Evolutionary conservation across 2,797 vertebrate genomes (phyloP).

Genomic region (Phalanger gymnotis): DNA sequence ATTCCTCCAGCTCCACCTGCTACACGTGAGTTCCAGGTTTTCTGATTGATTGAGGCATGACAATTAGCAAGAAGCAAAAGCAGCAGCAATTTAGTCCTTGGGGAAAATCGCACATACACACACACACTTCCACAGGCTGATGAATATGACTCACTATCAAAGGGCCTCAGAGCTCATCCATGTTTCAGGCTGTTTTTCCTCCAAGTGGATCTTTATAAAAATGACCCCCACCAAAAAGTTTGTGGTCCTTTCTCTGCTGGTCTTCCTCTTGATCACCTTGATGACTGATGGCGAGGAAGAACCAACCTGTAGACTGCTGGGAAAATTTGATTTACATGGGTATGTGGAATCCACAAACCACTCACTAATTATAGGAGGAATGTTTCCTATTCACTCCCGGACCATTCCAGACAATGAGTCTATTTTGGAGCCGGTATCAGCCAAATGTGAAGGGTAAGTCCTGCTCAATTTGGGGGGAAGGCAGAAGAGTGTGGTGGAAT

Average conservation of each 20-base stretch:
- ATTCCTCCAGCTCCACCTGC: constrained; percentile 28
- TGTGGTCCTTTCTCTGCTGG: constrained; percentile 82
- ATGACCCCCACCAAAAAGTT: constrained; percentile 59
- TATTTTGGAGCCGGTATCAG: constrained; percentile 85
- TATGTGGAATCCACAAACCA: constrained; percentile 89
- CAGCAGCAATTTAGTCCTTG: constrained; percentile 41
- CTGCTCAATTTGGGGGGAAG: neutral
- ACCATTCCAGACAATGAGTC: constrained; percentile 83
- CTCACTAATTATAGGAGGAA: constrained; percentile 88
- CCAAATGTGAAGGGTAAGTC: constrained; percentile 89
- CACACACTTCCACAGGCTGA: constrained; percentile 45
- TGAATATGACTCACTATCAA: neutral
- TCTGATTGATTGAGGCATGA: constrained; percentile 37
- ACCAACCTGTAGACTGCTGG: constrained; percentile 88
- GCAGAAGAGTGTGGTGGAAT: neutral
- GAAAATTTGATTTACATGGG: constrained; percentile 91
- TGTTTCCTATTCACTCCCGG: constrained; percentile 90
- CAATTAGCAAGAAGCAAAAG: constrained; percentile 58
- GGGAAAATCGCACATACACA: constrained; percentile 11
- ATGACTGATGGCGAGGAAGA: constrained; percentile 72
- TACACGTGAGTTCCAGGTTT: constrained; percentile 15
- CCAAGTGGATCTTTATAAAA: constrained; percentile 37
- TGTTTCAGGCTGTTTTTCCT: constrained; percentile 50
- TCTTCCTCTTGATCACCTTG: constrained; percentile 68
- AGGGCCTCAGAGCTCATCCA: constrained; percentile 36